A percentile compares a stretch with the other conserved stretches of the same genome.
phyloP scores from a whole-genome alignment of 2,113 vertebrate genomes.

The Serinus canaria region DNA sequence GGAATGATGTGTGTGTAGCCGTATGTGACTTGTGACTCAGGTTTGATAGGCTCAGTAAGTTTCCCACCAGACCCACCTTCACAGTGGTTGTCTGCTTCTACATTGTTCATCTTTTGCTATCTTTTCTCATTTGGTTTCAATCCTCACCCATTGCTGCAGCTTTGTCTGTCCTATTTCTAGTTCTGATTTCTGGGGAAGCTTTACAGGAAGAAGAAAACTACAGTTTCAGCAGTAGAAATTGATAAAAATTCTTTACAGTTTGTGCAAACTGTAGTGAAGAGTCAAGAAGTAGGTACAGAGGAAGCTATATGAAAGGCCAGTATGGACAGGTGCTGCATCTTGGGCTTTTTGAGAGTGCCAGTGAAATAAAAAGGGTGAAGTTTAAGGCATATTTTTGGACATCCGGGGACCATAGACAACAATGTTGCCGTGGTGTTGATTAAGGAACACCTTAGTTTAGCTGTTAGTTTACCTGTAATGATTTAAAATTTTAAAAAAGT shows the following conservation, averaged over 20 bases:
- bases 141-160: neutral
- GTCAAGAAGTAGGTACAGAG: neutral
- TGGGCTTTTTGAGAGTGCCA: neutral
- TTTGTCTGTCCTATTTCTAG: neutral
- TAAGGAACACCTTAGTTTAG: neutral
- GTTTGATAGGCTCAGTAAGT: neutral
- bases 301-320: neutral
- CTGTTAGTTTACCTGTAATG: neutral
- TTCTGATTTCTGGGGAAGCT: neutral
- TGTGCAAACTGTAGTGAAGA: neutral
- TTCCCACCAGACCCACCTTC: neutral
- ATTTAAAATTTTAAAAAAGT: neutral
- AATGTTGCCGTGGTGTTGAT: neutral
- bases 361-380: neutral
- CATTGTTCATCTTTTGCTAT: neutral
- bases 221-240: neutral
- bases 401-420: neutral
- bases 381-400: neutral
- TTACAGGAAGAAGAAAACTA: neutral
- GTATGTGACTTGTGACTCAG: fast-evolving
- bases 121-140: neutral
- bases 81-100: neutral
- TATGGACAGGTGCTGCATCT: neutral
- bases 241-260: neutral
- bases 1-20: fast-evolving